Evolutionary conservation across 1,140 invertebrate genomes (phyloP), one percentile per base, ranked within the genome.

Genomic region (Aporrectodea caliginosa): DNA sequence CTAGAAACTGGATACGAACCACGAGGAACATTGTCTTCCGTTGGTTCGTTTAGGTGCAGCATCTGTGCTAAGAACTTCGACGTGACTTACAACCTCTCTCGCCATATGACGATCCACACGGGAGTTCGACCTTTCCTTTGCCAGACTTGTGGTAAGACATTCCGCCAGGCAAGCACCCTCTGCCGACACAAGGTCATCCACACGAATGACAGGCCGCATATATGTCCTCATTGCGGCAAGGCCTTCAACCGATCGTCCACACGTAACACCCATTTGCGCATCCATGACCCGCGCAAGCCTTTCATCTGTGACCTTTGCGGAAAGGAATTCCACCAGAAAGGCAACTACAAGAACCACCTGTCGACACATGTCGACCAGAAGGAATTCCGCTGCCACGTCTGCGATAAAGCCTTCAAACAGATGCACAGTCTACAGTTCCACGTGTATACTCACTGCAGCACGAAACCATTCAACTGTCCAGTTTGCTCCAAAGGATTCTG

Each of bases 131-230:
- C 98, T 0, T 99, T 99, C 86, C 93, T 98, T 14, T 99, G 98
- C 88, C 99, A 99, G 88, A 87, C 90, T 16, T 99, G 98, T 86
- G 95, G 95, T 16, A 99, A 99, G 88, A 97, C 97, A 0, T 99
- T 99, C 86, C 91, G 98, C 0, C 98, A 99, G 88, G 97, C 97
- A 0, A 97, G 94, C 30, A 99, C 97, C 0, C 89, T 99, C 2
- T 98, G 96, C 87, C 92, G 97, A 29, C 98, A 99, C 88, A 99
- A 98, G 90, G 99, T 99, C 84, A 99, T 99, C 81, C 98, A 99
- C 88, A 99, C 97, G 0, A 92, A 94, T 0, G 96, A 98, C 86
- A 99, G 98, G 86, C 87, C 86, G 0, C 86, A 89, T 81, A 87
- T 97, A 85, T 99, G 97, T 84, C 90, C 92, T 79, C 95, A 93